These are phyloP conservation scores for Anguilla rostrata DNA, from an alignment of 2,113 vertebrate species.

Conservation along the genomic window DNA sequence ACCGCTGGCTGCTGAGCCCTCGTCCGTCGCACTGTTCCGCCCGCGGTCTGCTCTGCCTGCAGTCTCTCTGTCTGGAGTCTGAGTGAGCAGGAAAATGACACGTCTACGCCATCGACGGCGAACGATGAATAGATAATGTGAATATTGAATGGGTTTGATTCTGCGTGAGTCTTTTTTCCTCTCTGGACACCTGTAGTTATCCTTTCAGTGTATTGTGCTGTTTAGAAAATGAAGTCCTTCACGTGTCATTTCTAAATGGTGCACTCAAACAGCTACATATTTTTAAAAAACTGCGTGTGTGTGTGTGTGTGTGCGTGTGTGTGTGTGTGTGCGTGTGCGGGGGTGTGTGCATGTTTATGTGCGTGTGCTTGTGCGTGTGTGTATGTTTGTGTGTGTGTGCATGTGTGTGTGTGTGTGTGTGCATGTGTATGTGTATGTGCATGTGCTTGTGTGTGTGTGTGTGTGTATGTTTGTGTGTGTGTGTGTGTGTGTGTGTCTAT, in stretches of 20 bases:
- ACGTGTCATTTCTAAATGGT: neutral
- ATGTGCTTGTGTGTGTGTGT: too few species aligned
- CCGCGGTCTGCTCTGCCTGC: neutral
- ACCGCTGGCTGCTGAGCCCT: neutral
- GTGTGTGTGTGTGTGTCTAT: neutral
- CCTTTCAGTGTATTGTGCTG: neutral
- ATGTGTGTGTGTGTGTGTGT: neutral
- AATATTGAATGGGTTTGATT: neutral
- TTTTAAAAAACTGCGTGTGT: neutral
- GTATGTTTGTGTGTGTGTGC: too few species aligned
- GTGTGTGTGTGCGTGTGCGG: neutral
- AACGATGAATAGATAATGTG: neutral
- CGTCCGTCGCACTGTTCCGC: neutral
- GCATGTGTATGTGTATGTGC: too few species aligned
- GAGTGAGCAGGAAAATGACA: neutral
- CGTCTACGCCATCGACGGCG: neutral
- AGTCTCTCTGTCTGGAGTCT: neutral
- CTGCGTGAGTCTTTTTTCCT: neutral
- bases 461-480: too few species aligned
- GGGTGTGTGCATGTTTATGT: neutral
- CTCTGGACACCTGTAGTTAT: neutral
- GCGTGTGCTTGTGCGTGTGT: neutral
- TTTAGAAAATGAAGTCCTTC: neutral
- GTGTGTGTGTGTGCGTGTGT: neutral
- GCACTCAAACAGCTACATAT: neutral